Evolutionary conservation across 2,113 vertebrate genomes (phyloP).

Genomic region (Asarcornis scutulata): DNA sequence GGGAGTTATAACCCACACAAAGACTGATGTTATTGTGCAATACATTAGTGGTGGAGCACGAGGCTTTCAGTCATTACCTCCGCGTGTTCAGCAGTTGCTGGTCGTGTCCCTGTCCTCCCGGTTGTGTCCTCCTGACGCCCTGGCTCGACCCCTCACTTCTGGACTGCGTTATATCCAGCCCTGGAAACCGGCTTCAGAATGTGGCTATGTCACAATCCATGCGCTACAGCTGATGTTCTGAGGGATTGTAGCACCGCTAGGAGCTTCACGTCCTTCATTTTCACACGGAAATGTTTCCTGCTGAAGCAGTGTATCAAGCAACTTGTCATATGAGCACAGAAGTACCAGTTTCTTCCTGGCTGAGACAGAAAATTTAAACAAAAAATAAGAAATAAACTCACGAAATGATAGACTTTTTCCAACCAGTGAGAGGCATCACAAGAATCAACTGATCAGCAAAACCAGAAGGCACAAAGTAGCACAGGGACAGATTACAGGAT

Average conservation of each 20-base stretch:
- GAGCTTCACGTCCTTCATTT: not conserved
- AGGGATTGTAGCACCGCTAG: not conserved
- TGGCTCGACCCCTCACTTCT: not conserved
- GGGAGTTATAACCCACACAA: not conserved
- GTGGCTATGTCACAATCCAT: not conserved
- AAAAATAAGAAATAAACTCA: not conserved
- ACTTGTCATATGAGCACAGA: not conserved
- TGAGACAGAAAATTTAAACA: not conserved
- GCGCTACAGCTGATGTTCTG: accelerated
- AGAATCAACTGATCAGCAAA: not conserved
- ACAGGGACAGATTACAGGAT: not conserved
- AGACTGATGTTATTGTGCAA: not conserved
- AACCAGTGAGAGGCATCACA: not conserved
- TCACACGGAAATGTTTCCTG: not conserved
- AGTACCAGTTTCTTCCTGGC: not conserved
- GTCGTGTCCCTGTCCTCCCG: not conserved
- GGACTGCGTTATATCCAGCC: not conserved
- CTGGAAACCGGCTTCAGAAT: not conserved
- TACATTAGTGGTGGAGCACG: not conserved
- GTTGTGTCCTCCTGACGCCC: not conserved
- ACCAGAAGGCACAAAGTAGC: not conserved
- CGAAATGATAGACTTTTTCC: not conserved
- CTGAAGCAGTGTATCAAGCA: not conserved
- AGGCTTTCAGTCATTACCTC: not conserved
- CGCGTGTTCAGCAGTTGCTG: not conserved